These are phyloP conservation scores for Uropetala carovei DNA, from an alignment of 2,888 invertebrate species.

Conservation along the genomic window DNA sequence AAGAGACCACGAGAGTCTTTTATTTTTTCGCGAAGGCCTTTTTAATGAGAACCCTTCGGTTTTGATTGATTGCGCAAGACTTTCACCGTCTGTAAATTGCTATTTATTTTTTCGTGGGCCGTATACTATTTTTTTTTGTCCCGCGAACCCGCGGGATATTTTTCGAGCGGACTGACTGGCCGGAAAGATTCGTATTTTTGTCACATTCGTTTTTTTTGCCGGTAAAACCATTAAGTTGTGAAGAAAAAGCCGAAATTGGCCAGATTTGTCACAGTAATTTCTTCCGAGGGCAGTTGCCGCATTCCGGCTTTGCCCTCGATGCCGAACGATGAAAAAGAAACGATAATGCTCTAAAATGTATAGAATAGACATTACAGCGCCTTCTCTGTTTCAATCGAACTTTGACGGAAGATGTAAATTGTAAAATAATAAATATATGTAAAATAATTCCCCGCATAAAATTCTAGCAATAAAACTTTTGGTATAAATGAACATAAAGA, in stretches of 20 bases:
- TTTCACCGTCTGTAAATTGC: not conserved
- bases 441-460: no score
- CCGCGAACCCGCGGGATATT: not conserved
- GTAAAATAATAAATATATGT: no score
- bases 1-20: not conserved
- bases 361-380: no score
- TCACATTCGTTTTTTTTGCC: not conserved
- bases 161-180: not conserved
- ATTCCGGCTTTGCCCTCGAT: not conserved
- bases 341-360: no score
- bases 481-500: no score
- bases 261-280: not conserved
- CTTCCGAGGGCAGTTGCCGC: slow-evolving; percentile 15
- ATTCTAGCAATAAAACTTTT: no score
- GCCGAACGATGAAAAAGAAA: not conserved
- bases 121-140: not conserved
- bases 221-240: not conserved
- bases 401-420: no score
- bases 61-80: slow-evolving; percentile 56
- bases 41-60: not conserved
- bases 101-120: not conserved
- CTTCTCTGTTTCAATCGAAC: no score
- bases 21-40: not conserved
- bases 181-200: not conserved
- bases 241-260: not conserved